Evolutionary conservation across 2,888 invertebrate genomes (phyloP).

Genomic region (Heteromurus nitidus): DNA sequence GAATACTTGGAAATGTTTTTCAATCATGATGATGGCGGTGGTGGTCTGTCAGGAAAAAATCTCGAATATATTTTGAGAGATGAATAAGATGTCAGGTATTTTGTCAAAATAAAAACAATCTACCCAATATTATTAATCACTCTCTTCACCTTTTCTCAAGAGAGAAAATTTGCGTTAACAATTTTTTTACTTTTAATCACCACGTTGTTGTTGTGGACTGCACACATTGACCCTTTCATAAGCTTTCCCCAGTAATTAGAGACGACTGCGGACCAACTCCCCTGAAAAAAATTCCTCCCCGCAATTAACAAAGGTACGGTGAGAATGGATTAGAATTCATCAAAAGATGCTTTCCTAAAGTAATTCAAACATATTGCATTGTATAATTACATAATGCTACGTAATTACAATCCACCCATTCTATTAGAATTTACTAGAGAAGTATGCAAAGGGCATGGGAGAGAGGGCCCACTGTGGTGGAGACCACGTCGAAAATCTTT

Average conservation of each 20-base stretch:
- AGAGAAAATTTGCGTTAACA: background rate
- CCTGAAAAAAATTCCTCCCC: background rate
- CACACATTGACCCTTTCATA: slow-evolving; percentile 3
- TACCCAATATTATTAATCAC: background rate
- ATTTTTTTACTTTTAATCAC: slow-evolving; percentile 1
- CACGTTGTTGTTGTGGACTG: background rate
- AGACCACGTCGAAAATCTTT: slow-evolving; percentile 1
- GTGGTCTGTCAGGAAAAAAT: too few species aligned
- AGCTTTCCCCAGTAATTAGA: slow-evolving; percentile 2
- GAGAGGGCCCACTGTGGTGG: background rate
- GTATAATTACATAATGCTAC: background rate
- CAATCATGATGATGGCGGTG: too few species aligned
- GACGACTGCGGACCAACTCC: background rate
- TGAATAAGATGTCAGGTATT: slow-evolving; percentile 2
- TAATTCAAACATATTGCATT: too few species aligned
- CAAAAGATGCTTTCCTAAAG: too few species aligned
- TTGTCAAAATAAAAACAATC: background rate
- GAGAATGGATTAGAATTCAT: background rate
- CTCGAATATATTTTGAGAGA: background rate
- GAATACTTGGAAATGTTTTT: too few species aligned
- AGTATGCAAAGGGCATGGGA: background rate
- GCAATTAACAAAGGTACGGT: too few species aligned
- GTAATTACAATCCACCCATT: background rate
- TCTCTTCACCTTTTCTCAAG: background rate
- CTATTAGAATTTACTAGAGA: background rate